phyloP scores from a whole-genome alignment of 2,113 vertebrate genomes.

The Grammomys dolichurus region DNA sequence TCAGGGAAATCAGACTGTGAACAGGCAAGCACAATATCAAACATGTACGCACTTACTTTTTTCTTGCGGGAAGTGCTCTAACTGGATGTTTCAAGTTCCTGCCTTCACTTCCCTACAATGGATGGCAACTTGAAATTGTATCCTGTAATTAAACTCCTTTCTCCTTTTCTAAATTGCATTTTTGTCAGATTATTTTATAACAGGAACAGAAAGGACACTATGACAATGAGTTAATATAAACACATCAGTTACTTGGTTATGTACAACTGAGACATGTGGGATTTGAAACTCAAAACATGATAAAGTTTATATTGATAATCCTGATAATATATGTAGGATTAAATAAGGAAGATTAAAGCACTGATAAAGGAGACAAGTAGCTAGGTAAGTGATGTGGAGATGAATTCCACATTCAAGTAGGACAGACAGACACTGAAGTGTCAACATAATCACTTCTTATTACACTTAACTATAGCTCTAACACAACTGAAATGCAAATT shows the following conservation, averaged over 20 bases:
- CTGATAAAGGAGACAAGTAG: neutral
- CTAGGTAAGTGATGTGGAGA: neutral
- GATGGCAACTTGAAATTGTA: neutral
- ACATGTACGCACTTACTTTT: too few relatives aligned
- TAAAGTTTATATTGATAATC: neutral
- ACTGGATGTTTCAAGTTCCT: neutral
- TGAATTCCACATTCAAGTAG: too few relatives aligned
- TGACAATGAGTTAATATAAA: neutral
- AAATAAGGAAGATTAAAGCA: neutral
- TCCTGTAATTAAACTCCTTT: neutral
- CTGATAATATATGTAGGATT: neutral
- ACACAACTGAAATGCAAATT: neutral
- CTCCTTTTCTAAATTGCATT: neutral
- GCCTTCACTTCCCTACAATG: neutral
- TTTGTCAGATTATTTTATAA: neutral
- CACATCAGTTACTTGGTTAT: neutral
- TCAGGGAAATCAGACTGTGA: neutral
- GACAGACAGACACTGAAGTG: too few relatives aligned
- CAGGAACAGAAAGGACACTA: neutral
- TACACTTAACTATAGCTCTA: neutral
- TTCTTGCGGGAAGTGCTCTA: neutral
- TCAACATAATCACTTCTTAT: neutral
- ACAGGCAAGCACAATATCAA: neutral
- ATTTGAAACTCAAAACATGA: neutral
- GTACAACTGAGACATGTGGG: neutral